Evolutionary conservation across 2,113 vertebrate genomes (phyloP), one percentile per base, ranked within the genome.

Genomic region (Hyla sarda): DNA sequence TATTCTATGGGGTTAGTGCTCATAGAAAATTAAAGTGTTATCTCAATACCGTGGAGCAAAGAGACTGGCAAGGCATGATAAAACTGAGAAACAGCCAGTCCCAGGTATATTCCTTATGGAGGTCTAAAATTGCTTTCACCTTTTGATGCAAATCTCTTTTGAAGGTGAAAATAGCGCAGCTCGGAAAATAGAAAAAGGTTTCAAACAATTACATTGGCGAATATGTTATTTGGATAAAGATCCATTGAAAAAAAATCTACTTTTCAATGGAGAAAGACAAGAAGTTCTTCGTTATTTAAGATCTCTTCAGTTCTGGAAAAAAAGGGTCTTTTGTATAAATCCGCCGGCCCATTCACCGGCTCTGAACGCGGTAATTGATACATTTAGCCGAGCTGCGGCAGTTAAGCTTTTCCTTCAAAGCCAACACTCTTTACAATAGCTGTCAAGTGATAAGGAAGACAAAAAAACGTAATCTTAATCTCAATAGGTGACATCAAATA

Each of bases 61-160:
- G 87, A 89, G 92, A 88, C 88, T 91, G 90, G 89, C 89, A 90
- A 83, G 84, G 87, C 82, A 80, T 88, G 89, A 88, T 88, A 88
- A 88, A 91, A 88, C 91, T 89, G 89, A 92, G 90, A 91, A 89
- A 90, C 91, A 90, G 88, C 89, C 90, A 90, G 88, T 89, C 88
- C n/a, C 67, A 89, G 89, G 86, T 91, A 89, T 89, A 91, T 88
- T 89, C 88, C 91, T 90, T 88, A 88, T 89, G 89, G 90, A 91
- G 90, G 90, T 90, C 91, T 88, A 88, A 91, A 90, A 89, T 89
- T 87, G 90, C 90, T 92, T 91, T 91, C 91, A 92, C 88, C 89
- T 90, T 88, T 86, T 76, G 79, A 93, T 92, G 90, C 90, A 92
- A 92, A 92, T 90, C 87, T 88, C 89, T 76, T 88, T 91, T 90